Evolutionary conservation across 2,797 vertebrate species (phyloP), one percentile per base, ranked within the genome.

Genomic region (Clarias laeviceps): DNA sequence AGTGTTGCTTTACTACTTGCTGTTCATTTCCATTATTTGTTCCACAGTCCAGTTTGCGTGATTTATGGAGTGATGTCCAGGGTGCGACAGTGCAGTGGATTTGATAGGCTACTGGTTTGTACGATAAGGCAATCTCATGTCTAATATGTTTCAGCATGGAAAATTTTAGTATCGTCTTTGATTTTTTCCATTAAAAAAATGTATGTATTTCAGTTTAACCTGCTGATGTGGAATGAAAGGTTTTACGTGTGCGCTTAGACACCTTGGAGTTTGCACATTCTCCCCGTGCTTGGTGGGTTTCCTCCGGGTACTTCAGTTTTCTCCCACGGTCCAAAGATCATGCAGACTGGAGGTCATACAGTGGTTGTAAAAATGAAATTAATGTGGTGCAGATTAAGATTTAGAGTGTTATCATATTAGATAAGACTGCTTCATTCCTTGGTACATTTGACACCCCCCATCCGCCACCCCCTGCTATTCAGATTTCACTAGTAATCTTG

Each of bases 1-100:
- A 66, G 7, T 4, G 17, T 7, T 34, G 40, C 70, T 54, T 54
- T 54, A n/a, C 83, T 80, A 29, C 61, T 64, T 17, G n/a, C 37
- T 87, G 29, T 62, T 82, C n/a, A 88, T 84, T 80, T 45, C 59
- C 81, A 82, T 83, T 40, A 40, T 86, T 83, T 87, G 84, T 64
- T 80, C 34, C 17, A 22, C 3, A 5, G 17, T 29, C 29, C 22
- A 37, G 2, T 65, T 50, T 27, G n/a, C 40, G 32, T 54, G 40
- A 68, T 29, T 65, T 62, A 64, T 59, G 20, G 29, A 59, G 9
- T 62, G 22, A 2, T 14, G 32, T 62, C 17, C 62, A n/a, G 34
- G 62, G 4, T 54, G 2, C 4, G 40, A 29, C 37, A 12, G 8
- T 29, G n/a, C 15, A 61, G n/a, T 37, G 56, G 11, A 24, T 61